Conservation (phyloP, 1,140 invertebrate genomes). For the Schmidtea mediterranea region DNA sequence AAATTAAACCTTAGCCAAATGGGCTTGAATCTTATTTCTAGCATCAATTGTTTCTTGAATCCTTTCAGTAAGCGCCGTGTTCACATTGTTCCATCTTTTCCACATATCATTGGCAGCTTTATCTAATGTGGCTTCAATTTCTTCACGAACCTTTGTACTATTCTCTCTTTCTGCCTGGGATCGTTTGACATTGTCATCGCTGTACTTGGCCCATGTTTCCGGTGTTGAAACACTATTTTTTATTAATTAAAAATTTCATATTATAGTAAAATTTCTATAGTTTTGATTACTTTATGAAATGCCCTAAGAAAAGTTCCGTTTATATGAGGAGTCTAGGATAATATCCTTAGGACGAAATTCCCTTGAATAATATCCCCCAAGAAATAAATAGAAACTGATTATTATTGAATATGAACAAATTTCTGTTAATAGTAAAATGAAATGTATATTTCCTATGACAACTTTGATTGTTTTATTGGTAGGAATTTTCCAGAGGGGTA, state of each 20-base stretch:
- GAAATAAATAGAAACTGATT: too few relatives aligned
- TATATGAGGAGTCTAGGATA: too few relatives aligned
- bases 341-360: too few relatives aligned
- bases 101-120: constrained; percentile 54
- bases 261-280: too few relatives aligned
- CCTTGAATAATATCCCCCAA: too few relatives aligned
- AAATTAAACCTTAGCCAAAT: constrained; percentile 56
- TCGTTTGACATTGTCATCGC: constrained; percentile 47
- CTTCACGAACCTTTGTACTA: constrained; percentile 45
- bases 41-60: constrained; percentile 23
- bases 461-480: too few relatives aligned
- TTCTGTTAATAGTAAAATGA: too few relatives aligned
- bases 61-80: constrained; percentile 20
- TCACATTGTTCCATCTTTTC: constrained; percentile 48
- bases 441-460: too few relatives aligned
- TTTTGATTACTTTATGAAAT: too few relatives aligned
- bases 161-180: constrained; percentile 56
- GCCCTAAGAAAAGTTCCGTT: too few relatives aligned
- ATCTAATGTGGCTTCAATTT: constrained; percentile 51
- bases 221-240: constrained; percentile 41
- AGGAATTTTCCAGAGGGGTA: too few relatives aligned
- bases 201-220: constrained; percentile 58
- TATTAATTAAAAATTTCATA: neutral
- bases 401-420: too few relatives aligned
- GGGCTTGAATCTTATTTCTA: constrained; percentile 48